Evolutionary conservation across 2,113 vertebrate genomes (phyloP), one percentile per base, ranked within the genome.

Genomic region (Mohoua ochrocephala): DNA sequence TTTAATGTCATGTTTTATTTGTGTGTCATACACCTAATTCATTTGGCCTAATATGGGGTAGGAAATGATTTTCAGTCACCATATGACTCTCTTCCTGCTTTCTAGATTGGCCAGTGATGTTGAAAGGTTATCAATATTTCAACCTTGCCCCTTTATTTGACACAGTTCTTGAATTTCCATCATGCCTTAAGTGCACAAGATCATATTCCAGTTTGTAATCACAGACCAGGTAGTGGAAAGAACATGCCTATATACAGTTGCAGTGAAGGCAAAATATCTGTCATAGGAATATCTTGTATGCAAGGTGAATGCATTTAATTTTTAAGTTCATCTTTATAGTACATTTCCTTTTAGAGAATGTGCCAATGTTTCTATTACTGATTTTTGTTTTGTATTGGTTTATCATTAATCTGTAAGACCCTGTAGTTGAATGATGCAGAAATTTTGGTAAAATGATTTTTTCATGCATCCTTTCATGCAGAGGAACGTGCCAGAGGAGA

Each of bases 131-230:
- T 87, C 71, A 81, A 23, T 74, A 89, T 93, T 95, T 94, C 80
- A 93, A 64, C 73, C 45, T 78, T 59, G 60, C 20, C 35, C 70
- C 49, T 91, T 95, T 83, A 79, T 94, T 81, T 92, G 89, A 84
- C 84, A 89, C 13, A 73, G 77, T 68, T 95, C 91, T 92, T 76
- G 49, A 68, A 82, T 95, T 91, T 95, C 91, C 74, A 33, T 87
- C 53, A 3, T 71, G 69, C n/a, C 60, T 81, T 54, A 67, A 77
- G 77, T 9, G 74, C 45, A 50, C 41, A 42, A 56, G 94, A 94
- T 95, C 77, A 22, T 33, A 71, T 95, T 91, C 53, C 93, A 75
- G 73, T 71, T 84, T 78, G 84, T 95, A 95, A 84, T 78, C 94
- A 94, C 84, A 63, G 59, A 75, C 33, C 33, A 75, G 52, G 33